Evolutionary conservation across 2,113 vertebrate species (phyloP).

Genomic region (Chamaetylas fuelleborni): DNA sequence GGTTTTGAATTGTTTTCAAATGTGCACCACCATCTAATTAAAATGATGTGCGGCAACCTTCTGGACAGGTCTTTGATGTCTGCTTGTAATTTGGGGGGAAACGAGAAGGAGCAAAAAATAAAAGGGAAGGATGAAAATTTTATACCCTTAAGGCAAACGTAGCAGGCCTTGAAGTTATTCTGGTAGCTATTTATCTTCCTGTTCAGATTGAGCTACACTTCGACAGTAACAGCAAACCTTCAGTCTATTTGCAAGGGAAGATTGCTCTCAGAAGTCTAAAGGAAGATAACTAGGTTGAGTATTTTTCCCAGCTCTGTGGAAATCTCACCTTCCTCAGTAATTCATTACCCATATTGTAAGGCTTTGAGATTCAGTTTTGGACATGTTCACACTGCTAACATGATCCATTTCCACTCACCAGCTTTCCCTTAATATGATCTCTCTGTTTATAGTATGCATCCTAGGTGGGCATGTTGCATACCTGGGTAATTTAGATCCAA

Average conservation of each 20-base stretch:
- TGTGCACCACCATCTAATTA: not conserved
- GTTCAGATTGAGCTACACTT: not conserved
- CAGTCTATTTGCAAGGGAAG: not conserved
- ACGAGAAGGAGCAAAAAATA: not conserved
- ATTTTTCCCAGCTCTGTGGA: not conserved
- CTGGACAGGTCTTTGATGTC: not conserved
- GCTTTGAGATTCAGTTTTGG: constrained; percentile 43
- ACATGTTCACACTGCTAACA: not conserved
- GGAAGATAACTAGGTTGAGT: not conserved
- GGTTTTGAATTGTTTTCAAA: not conserved
- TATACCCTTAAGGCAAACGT: not conserved
- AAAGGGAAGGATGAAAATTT: not conserved
- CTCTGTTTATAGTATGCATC: not conserved
- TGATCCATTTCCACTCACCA: not conserved
- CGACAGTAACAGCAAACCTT: not conserved
- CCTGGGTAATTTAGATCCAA: not conserved
- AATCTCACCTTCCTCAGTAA: not conserved
- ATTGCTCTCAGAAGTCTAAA: not conserved
- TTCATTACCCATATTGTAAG: constrained; percentile 38
- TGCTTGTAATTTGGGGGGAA: not conserved
- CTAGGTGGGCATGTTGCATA: not conserved
- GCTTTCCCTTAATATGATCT: not conserved
- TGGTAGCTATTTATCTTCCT: not conserved
- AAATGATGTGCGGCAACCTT: not conserved
- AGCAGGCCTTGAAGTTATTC: not conserved